Evolutionary conservation across 2,113 vertebrate genomes (phyloP).

Genomic region (Brachyhypopomus gauderio): DNA sequence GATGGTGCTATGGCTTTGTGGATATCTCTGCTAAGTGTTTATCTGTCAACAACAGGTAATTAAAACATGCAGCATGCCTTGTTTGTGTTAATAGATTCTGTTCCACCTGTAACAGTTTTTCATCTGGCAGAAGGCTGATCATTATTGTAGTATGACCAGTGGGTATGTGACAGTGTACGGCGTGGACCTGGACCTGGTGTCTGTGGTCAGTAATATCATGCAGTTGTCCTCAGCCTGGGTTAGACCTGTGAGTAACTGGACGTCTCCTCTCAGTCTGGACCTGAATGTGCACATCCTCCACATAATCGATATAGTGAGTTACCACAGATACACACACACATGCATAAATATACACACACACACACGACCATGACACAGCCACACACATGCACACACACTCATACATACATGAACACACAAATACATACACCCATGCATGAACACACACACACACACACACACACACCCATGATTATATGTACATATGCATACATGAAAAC

Average conservation of each 20-base stretch:
- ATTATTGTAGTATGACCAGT: too few species aligned
- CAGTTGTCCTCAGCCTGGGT: constrained; percentile 24
- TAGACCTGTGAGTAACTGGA: constrained; percentile 35
- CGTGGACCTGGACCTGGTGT: not conserved
- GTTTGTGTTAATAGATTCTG: not conserved
- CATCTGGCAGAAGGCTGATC: too few species aligned
- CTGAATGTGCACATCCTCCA: constrained; percentile 23
- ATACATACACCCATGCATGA: too few species aligned
- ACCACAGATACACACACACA: too few species aligned
- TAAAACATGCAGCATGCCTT: not conserved
- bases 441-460: too few species aligned
- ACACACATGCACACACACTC: too few species aligned
- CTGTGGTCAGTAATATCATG: constrained; percentile 24
- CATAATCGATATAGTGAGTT: constrained; percentile 38
- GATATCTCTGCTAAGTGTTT: not conserved
- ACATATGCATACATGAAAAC: too few species aligned
- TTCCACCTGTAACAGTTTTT: too few species aligned
- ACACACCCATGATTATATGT: too few species aligned
- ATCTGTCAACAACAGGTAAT: not conserved
- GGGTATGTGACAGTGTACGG: constrained; percentile 1
- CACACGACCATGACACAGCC: too few species aligned
- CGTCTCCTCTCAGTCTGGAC: constrained; percentile 2
- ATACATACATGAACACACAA: too few species aligned
- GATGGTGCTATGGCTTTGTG: not conserved
- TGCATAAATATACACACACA: too few species aligned